Percentiles rank a stretch among this genome's conserved stretches.
Evolutionary conservation across 2,113 vertebrate genomes (phyloP).

Genomic region (Hystrix brachyura): DNA sequence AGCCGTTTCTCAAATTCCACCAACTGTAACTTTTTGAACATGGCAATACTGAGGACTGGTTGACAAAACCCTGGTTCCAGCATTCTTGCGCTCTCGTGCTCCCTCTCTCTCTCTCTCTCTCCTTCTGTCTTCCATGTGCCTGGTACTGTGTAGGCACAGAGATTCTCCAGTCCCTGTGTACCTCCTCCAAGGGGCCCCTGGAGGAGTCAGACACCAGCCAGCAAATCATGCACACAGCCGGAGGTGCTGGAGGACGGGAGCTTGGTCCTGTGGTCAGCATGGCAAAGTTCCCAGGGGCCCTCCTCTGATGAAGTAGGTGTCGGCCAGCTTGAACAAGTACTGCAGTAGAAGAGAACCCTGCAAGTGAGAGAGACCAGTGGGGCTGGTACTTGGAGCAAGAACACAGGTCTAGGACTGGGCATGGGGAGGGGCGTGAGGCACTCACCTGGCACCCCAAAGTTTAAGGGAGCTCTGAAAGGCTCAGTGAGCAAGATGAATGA

Average conservation of each 20-base stretch:
- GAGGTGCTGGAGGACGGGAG: background rate
- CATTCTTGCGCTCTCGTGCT: too few relatives aligned
- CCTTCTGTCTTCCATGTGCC: background rate
- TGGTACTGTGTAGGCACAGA: background rate
- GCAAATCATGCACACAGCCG: background rate
- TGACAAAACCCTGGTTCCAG: too few relatives aligned
- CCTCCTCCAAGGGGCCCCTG: too few relatives aligned
- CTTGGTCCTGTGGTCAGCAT: background rate
- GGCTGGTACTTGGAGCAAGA: background rate
- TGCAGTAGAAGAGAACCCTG: background rate
- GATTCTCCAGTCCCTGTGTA: background rate
- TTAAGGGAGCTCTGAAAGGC: background rate
- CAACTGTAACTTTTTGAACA: background rate
- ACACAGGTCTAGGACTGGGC: too few relatives aligned
- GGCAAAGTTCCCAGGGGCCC: too few relatives aligned
- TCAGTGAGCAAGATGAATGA: background rate
- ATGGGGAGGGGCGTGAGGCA: background rate
- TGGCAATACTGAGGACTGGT: background rate
- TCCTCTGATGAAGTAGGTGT: background rate
- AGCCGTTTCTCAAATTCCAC: background rate
- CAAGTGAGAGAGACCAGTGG: background rate
- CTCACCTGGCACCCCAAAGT: too few relatives aligned
- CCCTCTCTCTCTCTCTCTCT: too few relatives aligned
- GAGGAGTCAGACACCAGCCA: background rate
- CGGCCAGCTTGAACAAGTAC: background rate